phyloP scores from a whole-genome alignment of 2,888 invertebrate genomes.

The Dicycla oo region DNA sequence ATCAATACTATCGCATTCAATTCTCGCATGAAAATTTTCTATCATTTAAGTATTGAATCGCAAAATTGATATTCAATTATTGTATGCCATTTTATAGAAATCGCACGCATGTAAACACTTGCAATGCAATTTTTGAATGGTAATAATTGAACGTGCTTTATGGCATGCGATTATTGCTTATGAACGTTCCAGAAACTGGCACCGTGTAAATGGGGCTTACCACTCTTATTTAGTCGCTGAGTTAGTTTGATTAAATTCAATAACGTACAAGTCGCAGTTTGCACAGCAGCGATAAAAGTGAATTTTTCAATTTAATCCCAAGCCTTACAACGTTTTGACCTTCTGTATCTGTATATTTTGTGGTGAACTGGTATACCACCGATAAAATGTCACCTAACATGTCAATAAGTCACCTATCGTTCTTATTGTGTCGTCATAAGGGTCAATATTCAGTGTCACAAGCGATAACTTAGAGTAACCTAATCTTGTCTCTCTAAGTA shows the following conservation, averaged over 20 bases:
- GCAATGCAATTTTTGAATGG: no score
- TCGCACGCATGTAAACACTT: no score
- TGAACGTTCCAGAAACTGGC: no score
- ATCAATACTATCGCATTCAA: no score
- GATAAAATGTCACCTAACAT: conserved; percentile 4
- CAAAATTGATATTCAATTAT: no score
- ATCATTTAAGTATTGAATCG: no score
- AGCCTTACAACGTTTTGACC: neutral
- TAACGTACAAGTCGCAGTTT: neutral
- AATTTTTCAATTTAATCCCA: neutral
- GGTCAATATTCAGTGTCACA: conserved; percentile 21
- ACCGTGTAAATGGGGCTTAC: no score
- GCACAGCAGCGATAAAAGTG: neutral
- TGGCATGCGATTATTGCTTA: no score
- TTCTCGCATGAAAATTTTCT: no score
- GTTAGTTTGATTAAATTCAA: neutral
- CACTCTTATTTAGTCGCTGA: neutral
- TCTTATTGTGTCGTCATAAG: conserved; percentile 42
- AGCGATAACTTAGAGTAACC: neutral
- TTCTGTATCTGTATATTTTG: conserved; percentile 12
- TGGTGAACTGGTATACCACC: conserved; percentile 27
- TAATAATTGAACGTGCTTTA: no score
- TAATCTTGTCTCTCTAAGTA: conserved; percentile 29
- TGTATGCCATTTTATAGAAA: no score
- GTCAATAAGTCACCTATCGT: conserved; percentile 2